Percentiles rank a stretch among this genome's conserved stretches.
Evolutionary conservation across 2,113 vertebrate species (phyloP).

Genomic region (Phylloscopus trochilus): DNA sequence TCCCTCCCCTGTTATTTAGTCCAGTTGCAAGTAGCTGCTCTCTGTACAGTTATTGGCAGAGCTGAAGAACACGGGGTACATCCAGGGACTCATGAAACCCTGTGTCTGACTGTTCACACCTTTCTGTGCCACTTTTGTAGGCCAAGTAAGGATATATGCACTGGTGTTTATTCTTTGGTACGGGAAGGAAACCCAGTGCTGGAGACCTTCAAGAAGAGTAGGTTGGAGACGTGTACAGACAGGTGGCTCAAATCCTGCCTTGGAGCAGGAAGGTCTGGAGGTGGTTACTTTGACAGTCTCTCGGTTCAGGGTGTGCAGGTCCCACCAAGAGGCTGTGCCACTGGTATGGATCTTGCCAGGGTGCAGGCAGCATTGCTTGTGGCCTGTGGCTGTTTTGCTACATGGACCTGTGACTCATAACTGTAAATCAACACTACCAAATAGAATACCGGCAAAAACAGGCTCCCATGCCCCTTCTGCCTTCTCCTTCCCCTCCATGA

Average conservation of each 20-base stretch:
- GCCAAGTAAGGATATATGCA: neutral
- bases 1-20: neutral
- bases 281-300: neutral
- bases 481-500: neutral
- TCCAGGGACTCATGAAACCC: neutral
- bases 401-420: neutral
- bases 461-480: neutral
- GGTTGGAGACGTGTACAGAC: neutral
- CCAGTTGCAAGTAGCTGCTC: neutral
- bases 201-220: neutral
- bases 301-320: rapidly evolving
- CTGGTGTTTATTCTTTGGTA: neutral
- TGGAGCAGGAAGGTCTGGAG: neutral
- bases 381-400: neutral
- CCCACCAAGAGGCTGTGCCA: neutral
- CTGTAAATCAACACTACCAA: neutral
- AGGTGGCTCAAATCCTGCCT: neutral
- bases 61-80: neutral
- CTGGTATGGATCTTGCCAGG: neutral
- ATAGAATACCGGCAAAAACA: neutral
- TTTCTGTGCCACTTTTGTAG: neutral
- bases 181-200: neutral
- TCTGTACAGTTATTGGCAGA: neutral
- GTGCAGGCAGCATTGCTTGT: neutral
- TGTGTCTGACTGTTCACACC: neutral